Base-by-base conservation (phyloP, 2,888 invertebrate genomes). In the Phytoseiulus persimilis region DNA sequence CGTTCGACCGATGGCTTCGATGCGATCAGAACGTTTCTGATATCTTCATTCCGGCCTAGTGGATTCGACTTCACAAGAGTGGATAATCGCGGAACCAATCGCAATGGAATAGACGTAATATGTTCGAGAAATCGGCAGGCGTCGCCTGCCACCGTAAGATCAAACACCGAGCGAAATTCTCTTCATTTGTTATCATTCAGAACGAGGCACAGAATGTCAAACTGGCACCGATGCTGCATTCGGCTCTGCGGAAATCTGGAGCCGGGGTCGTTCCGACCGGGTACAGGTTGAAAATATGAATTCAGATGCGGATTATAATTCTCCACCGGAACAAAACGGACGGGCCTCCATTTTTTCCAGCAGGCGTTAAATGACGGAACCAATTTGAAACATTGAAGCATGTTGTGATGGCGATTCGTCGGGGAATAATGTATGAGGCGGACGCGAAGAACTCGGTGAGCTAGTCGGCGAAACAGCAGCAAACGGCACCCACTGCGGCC, bases 261-360 rank as follows among this genome's bases (percentile, higher is more conserved):
- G 65, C 65, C 65, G 65, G 65, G 65, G 65, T 65, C 65, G 65
- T 65, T 65, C 14, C 65, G 18, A 65, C 23, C 18, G 14, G 65
- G 65, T 65, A 65, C 65, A 65, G 65, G 65, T 65, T 65, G n/a
- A 65, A 65, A 65, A 65, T 65, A 65, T 65, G 65, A 65, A 65
- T 65, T 65, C 65, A 65, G 65, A 65, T 65, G 65, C 65, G 65
- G 18, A 65, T 65, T 65, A 65, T 23, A 28, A 65, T 65, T 23
- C 65, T 23, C 65, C 5, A 14, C 65, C 65, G 65, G 65, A 65
- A 65, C 65, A 14, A 28, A 65, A 65, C 18, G 65, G 65, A 65
- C 23, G 18, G 65, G 65, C 65, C 65, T 65, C 28, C 65, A 65
- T 65, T 28, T 65, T 65, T 65, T 65, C 14, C 65, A 65, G 18